Evolutionary conservation across 2,113 vertebrate species (phyloP).

Genomic region (Saguinus imperator): DNA sequence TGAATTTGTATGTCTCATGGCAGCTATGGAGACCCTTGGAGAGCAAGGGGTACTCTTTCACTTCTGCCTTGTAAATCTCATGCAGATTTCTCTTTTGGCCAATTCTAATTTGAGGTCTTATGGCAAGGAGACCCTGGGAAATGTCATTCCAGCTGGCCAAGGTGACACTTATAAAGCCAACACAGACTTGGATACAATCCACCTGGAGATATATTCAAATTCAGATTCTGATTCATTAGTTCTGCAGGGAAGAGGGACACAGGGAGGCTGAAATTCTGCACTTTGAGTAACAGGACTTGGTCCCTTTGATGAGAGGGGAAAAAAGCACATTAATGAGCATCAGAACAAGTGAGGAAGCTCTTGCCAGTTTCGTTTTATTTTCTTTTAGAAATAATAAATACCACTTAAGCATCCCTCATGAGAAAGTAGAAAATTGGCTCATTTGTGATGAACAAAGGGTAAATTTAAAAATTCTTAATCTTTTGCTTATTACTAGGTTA

Average conservation of each 20-base stretch:
- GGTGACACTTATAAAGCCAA: not conserved
- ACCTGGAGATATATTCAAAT: not conserved
- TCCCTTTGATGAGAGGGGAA: not conserved
- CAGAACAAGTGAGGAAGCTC: not conserved
- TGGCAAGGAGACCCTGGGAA: not conserved
- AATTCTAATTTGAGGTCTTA: not conserved
- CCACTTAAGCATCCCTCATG: not conserved
- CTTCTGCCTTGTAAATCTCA: not conserved
- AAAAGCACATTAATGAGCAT: not conserved
- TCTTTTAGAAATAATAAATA: conserved; percentile 25
- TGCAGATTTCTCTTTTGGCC: not conserved
- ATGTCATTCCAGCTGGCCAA: not conserved
- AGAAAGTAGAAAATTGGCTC: not conserved
- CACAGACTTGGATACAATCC: not conserved
- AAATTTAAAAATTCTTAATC: not conserved
- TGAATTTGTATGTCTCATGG: rapidly evolving
- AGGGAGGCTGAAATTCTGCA: not conserved
- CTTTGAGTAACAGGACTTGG: not conserved
- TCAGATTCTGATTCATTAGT: not conserved
- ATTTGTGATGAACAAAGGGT: not conserved
- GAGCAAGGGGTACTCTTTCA: not conserved
- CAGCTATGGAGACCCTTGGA: rapidly evolving
- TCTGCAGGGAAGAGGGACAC: not conserved
- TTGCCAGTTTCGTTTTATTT: not conserved
- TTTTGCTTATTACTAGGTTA: not conserved